Evolutionary conservation across 2,113 vertebrate genomes (phyloP).

Genomic region (Myotis yumanensis): DNA sequence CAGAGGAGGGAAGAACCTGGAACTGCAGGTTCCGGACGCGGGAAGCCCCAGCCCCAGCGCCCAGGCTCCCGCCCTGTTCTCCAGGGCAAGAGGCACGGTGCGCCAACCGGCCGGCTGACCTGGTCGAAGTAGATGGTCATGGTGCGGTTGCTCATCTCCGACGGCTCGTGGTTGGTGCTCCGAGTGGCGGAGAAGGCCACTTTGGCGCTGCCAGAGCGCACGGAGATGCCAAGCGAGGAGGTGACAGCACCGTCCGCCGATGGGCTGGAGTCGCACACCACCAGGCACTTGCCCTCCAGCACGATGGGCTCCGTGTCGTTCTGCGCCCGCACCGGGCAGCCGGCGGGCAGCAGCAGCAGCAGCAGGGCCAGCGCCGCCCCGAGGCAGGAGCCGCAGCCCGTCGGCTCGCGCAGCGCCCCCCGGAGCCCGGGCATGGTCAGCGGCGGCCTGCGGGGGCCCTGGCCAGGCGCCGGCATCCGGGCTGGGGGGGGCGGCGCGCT

Average conservation of each 20-base stretch:
- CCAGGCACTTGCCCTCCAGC: constrained; percentile 97
- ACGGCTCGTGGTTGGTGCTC: constrained; percentile 96
- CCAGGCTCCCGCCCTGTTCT: background rate
- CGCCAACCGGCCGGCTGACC: constrained; percentile 83
- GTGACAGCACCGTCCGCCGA: constrained; percentile 97
- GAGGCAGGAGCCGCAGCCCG: constrained; percentile 74
- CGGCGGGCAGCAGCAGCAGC: constrained; percentile 86
- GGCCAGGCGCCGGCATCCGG: constrained; percentile 59
- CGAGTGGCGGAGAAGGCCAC: constrained; percentile 97
- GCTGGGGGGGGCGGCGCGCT: background rate
- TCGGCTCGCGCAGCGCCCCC: constrained; percentile 73
- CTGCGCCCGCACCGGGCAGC: constrained; percentile 87
- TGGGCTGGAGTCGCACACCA: constrained; percentile 98
- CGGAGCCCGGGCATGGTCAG: constrained; percentile 76
- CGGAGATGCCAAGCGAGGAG: constrained; percentile 97
- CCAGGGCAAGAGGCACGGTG: accelerated
- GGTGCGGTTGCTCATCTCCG: constrained; percentile 98
- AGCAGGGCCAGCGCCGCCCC: constrained; percentile 89
- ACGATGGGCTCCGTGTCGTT: constrained; percentile 99
- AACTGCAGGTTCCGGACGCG: accelerated
- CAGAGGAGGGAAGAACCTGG: background rate
- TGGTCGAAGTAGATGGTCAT: constrained; percentile 99
- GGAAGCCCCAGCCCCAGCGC: background rate
- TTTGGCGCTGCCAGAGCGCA: constrained; percentile 96
- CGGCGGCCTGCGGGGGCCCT: constrained; percentile 46